Evolutionary conservation across 2,113 vertebrate species (phyloP).

Genomic region (Zosterops japonicus): DNA sequence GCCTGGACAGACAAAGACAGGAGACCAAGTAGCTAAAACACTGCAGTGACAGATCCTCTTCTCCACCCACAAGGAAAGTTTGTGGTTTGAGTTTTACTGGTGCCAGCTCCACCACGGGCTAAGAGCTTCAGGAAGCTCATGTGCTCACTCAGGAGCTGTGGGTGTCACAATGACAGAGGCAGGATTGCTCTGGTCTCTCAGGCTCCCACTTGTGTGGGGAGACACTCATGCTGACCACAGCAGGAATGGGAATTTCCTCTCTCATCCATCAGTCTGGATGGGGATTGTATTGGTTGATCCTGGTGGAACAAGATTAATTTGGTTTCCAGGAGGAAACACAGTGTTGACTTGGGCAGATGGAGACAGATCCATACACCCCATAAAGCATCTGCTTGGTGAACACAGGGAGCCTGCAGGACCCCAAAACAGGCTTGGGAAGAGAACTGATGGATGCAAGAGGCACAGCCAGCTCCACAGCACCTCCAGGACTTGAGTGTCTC

Average conservation of each 20-base stretch:
- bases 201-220: neutral
- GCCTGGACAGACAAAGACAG: neutral
- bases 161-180: neutral
- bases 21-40: neutral
- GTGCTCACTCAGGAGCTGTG: rapidly evolving
- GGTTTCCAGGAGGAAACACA: neutral
- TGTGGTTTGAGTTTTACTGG: neutral
- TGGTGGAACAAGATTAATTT: neutral
- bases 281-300: neutral
- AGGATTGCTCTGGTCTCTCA: rapidly evolving
- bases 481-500: rapidly evolving
- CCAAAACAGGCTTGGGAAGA: neutral
- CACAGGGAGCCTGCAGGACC: neutral
- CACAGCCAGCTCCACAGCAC: rapidly evolving
- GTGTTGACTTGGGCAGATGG: neutral
- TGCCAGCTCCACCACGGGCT: neutral
- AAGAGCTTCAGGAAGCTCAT: neutral
- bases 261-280: neutral
- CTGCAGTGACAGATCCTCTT: neutral
- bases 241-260: neutral
- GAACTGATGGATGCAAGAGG: neutral
- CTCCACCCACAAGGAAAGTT: neutral
- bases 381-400: neutral
- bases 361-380: neutral
- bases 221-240: neutral